Percentiles rank a stretch among this genome's conserved stretches.
Conservation (phyloP, 2,113 vertebrate genomes). For the Lamprologus tigripictilis region DNA sequence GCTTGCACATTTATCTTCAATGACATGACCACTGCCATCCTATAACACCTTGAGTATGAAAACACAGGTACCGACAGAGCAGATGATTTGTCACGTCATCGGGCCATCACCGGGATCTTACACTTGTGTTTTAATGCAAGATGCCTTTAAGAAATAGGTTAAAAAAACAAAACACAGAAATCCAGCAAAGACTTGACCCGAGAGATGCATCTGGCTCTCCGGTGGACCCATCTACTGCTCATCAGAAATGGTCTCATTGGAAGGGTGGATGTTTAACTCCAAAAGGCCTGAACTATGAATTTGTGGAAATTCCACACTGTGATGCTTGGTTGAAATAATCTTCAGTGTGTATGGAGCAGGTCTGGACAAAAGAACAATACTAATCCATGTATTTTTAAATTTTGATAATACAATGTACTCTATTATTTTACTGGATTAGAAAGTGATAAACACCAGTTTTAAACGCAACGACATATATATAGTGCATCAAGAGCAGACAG, state of each 20-base stretch:
- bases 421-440: accelerated
- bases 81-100: neutral
- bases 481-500: neutral
- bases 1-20: constrained; percentile 44
- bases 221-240: accelerated
- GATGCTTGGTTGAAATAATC: neutral
- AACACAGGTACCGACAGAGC: neutral
- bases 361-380: neutral
- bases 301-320: neutral
- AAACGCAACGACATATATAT: neutral
- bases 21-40: constrained; percentile 46
- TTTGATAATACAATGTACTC: neutral
- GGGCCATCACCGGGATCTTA: neutral
- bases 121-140: neutral
- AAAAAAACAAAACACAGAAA: neutral
- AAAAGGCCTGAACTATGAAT: neutral
- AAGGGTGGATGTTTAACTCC: neutral
- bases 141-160: neutral
- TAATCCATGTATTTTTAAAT: neutral
- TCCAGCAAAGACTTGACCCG: neutral
- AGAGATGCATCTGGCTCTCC: neutral
- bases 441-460: too few species aligned
- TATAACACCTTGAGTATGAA: constrained; percentile 14
- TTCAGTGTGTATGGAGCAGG: accelerated
- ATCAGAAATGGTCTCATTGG: neutral